Base-by-base conservation (phyloP, 2,113 vertebrate genomes). In the Catharus bicknelli region DNA sequence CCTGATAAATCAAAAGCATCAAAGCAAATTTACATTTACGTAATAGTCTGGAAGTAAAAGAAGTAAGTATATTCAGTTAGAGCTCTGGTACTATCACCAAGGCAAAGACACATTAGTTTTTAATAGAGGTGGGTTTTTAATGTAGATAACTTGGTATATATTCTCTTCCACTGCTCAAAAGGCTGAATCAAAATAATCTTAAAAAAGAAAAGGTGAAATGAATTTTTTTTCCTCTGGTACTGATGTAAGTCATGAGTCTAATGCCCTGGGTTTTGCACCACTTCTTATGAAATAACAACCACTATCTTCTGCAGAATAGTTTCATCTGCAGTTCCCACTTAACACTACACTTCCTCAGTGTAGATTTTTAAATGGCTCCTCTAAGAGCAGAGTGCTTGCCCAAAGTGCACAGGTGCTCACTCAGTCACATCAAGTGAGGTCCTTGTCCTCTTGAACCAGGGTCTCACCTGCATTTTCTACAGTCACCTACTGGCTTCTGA, bases 141-240 rank as follows among this genome's bases (percentile, higher is more conserved):
- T 63, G 11, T 25, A 38, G 4, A 13, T 5, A 0, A 0, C 58
- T 67, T 61, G 7, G 3, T 45, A 16, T 61, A 57, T 54, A 61
- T 67, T 40, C 3, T 62, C 12, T 77, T 10, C 11, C 16, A 53
- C 16, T 53, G 19, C 20, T 17, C 34, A 48, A 82, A 76, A 38
- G 11, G 10, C 26, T 51, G 32, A 83, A 90, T 29, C 0, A 0
- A n/a, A 89, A 17, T 0, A 0, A 22, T 51, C 25, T 34, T 20
- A 2, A 29, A 82, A 63, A n/a, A 36, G 6, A 12, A n/a, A 54
- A 34, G 2, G 11, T 34, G 2, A 36, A 45, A 69, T 21, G 9
- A 29, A 36, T 10, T 4, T 0, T 5, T n/a, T 21, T 70, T 2
- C 73, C 40, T 57, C 36, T 78, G 6, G 8, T 54, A 53, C 27